Base-by-base conservation (phyloP, 2,888 invertebrate species). In the Drosophila ustulata region DNA sequence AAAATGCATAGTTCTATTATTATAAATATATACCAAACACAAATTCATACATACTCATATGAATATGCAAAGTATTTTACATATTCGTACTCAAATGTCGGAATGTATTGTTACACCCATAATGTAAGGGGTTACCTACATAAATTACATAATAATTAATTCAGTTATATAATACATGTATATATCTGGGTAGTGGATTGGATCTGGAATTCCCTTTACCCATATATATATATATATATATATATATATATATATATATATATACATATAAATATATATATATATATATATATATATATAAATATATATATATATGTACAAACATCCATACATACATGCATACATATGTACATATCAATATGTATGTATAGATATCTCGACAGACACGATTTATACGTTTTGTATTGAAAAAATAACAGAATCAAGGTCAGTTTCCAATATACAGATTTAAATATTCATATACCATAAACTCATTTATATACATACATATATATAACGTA, bases 1-100 rank as follows among this genome's bases (percentile, higher is more conserved):
- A 65, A 72, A 66, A 25, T 56, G 51, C 64, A 69, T 66, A 68
- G 26, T 63, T 74, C 43, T 56, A 69, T 66, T 18, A 4, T 28
- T 49, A 41, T 28, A 39, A 47, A 37, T 63, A 53, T 51, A 62
- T 11, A 53, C 11, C 25, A 49, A 30, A 18, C 46, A 18, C 47
- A 49, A 25, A 59, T 59, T n/a, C 39, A 59, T 39, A 57, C 26
- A 57, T 32, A 55, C n/a, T 23, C 37, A 37, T 37, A 57, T 50
- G 7, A 41, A 5, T 41, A 41, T 18, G 7, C 3, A 34, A 39
- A 39, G n/a, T 37, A 37, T n/a, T 41, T 41, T 43, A 25, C 8
- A 41, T 49, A 43, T 43, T 13, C 41, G 32, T 41, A 50, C 28
- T 28, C 6, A 30, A 34, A 58, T 9, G 13, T 13, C 18, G 23